These are phyloP conservation scores for Spondyliosoma cantharus DNA, from an alignment of 2,797 vertebrate genomes.

Conservation along the genomic window DNA sequence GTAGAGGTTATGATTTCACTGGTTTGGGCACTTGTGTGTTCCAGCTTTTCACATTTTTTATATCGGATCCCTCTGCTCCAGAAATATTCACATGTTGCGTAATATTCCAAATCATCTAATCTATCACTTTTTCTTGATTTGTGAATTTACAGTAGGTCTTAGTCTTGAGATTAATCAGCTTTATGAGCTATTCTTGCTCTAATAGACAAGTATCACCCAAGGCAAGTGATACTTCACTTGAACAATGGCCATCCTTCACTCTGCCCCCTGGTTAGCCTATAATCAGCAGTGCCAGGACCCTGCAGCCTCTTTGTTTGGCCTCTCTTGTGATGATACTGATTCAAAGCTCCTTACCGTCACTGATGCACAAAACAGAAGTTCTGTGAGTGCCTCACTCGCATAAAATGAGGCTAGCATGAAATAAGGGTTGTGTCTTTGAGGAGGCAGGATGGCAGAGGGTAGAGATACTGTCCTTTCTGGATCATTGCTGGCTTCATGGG, in stretches of 20 bases:
- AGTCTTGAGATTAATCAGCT: constrained; percentile 10
- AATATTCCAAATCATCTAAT: neutral
- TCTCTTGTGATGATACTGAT: constrained; percentile 26
- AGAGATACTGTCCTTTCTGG: neutral
- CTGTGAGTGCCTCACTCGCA: constrained; percentile 1
- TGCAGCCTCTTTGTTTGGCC: constrained; percentile 28
- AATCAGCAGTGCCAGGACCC: constrained; percentile 42
- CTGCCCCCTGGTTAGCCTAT: constrained; percentile 41
- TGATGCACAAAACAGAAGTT: constrained; percentile 5
- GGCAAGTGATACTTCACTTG: constrained; percentile 32
- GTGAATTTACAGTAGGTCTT: neutral
- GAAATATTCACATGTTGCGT: neutral
- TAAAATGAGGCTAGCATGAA: constrained; percentile 22
- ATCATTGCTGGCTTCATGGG: neutral
- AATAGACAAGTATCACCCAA: constrained; percentile 30
- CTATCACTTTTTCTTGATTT: neutral
- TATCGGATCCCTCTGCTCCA: neutral
- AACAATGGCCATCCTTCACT: constrained; percentile 26
- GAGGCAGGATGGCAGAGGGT: constrained; percentile 8
- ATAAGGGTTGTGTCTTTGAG: constrained; percentile 1
- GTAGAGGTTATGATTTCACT: neutral
- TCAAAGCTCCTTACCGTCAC: constrained; percentile 26
- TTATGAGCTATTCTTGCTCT: constrained; percentile 35
- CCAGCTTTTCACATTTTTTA: neutral
- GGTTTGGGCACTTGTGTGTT: neutral